A percentile compares a stretch with the other conserved stretches of the same genome.
Conservation (phyloP, 2,888 invertebrate species). For the Hemistola chrysoprasaria region DNA sequence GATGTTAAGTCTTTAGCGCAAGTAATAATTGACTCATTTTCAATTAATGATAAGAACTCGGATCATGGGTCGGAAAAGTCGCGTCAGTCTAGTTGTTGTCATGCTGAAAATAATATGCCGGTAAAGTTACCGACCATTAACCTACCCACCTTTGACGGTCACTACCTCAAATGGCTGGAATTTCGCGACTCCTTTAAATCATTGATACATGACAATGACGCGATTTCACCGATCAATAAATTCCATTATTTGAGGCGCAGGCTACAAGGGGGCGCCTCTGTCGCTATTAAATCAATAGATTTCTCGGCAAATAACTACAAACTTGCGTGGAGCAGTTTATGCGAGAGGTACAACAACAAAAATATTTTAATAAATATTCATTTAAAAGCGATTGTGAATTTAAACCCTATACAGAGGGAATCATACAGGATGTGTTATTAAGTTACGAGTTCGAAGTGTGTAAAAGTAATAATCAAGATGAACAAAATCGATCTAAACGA, state of each 20-base stretch:
- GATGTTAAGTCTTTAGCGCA: too few relatives aligned
- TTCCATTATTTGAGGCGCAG: slow-evolving; percentile 26
- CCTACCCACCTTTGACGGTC: slow-evolving; percentile 20
- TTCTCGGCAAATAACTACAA: slow-evolving; percentile 26
- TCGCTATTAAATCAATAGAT: slow-evolving; percentile 25
- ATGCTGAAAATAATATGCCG: too few relatives aligned
- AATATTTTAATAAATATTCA: slow-evolving; percentile 18
- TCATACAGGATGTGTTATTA: too few relatives aligned
- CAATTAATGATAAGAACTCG: too few relatives aligned
- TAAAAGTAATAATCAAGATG: too few relatives aligned
- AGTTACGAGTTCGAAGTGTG: too few relatives aligned
- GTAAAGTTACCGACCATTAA: slow-evolving; percentile 25
- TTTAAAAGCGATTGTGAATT: too few relatives aligned
- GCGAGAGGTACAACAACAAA: slow-evolving; percentile 12
- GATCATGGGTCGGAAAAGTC: too few relatives aligned
- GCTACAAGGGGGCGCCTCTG: slow-evolving; percentile 29
- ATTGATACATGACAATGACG: slow-evolving; percentile 21
- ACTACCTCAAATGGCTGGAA: slow-evolving; percentile 19
- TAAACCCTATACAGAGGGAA: too few relatives aligned
- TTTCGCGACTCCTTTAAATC: slow-evolving; percentile 26
- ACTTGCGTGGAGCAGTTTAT: slow-evolving; percentile 29
- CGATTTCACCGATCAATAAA: slow-evolving; percentile 19
- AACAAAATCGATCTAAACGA: too few relatives aligned
- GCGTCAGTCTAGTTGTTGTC: too few relatives aligned
- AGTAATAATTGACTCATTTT: too few relatives aligned